Evolutionary conservation across 2,113 vertebrate species (phyloP).

Genomic region (Coptodon bakossiorum): DNA sequence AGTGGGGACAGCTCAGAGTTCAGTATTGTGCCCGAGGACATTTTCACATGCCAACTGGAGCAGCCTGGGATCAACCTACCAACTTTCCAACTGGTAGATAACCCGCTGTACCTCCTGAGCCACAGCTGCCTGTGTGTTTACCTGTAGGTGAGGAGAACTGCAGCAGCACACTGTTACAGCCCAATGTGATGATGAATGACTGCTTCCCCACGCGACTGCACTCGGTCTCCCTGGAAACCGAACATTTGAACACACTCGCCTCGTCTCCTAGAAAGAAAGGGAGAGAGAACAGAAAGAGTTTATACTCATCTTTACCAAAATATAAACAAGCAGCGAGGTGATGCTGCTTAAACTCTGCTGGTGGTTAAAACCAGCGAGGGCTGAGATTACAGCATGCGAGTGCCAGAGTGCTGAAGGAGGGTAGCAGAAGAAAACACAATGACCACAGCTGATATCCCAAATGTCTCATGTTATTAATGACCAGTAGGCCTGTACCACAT

Average conservation of each 20-base stretch:
- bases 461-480: not conserved
- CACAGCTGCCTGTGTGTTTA: constrained; percentile 21
- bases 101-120: not conserved
- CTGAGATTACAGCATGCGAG: not conserved
- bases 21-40: not conserved
- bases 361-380: not conserved
- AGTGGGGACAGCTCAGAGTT: not conserved
- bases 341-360: not conserved
- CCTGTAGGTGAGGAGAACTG: constrained; percentile 89
- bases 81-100: not conserved
- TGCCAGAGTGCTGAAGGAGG: not conserved
- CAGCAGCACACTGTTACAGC: constrained; percentile 90
- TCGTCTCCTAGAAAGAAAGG: constrained; percentile 75
- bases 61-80: not conserved
- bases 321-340: not conserved
- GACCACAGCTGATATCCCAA: not conserved
- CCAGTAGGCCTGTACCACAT: not conserved
- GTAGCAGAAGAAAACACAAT: not conserved
- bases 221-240: constrained; percentile 84
- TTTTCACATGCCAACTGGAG: not conserved
- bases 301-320: not conserved
- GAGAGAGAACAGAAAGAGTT: not conserved
- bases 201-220: constrained; percentile 95
- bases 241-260: constrained; percentile 89
- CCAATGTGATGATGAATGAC: constrained; percentile 94